Evolutionary conservation across 2,113 vertebrate species (phyloP).

Genomic region (Apodemus speciosus): DNA sequence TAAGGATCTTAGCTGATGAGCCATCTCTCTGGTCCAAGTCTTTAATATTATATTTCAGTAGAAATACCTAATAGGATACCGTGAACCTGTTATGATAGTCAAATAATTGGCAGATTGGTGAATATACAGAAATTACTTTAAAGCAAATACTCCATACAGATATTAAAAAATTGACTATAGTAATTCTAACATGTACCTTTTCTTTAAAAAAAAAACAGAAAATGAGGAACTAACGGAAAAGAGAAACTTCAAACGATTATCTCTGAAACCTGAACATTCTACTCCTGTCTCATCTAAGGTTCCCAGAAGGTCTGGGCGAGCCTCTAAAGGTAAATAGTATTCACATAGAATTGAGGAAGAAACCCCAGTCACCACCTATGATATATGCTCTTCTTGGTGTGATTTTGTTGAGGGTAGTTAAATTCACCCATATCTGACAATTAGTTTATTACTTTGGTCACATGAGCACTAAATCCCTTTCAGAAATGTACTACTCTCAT

Average conservation of each 20-base stretch:
- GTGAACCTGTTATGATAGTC: not conserved
- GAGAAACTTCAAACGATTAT: conserved; percentile 89
- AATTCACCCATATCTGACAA: conserved; percentile 50
- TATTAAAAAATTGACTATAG: not conserved
- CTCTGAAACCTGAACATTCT: conserved; percentile 86
- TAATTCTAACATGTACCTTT: conserved; percentile 58
- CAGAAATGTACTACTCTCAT: not conserved
- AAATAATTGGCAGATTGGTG: not conserved
- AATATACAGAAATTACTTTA: not conserved
- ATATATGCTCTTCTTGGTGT: conserved; percentile 39
- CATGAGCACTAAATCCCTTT: conserved; percentile 39
- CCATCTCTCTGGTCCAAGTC: not conserved
- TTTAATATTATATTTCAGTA: not conserved
- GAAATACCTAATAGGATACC: not conserved
- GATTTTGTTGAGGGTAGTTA: not conserved
- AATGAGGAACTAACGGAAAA: conserved; percentile 91
- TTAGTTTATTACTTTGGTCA: conserved; percentile 27
- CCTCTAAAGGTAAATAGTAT: conserved; percentile 91
- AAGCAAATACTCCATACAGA: not conserved
- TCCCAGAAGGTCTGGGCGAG: conserved; percentile 87
- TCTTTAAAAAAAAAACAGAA: conserved; percentile 80
- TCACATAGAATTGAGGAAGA: conserved; percentile 15
- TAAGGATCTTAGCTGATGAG: not conserved
- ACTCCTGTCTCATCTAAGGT: conserved; percentile 92
- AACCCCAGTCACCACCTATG: not conserved